Conservation (phyloP, 2,888 invertebrate species). For the Drosophila demipolita region DNA sequence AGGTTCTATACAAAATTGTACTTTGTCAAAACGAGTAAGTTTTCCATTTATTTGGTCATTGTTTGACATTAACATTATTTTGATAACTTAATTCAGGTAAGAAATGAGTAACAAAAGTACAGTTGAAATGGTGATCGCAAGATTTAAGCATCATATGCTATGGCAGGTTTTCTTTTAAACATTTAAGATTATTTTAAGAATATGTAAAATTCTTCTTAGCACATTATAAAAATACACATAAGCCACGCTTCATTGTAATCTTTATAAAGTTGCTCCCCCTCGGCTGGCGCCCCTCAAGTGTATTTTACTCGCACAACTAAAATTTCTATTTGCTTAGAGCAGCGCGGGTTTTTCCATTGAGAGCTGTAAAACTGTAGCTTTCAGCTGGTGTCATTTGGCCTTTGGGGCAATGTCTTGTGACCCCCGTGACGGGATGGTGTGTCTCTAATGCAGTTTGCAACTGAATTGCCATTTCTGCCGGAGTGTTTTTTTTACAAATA, state of each 20-base stretch:
- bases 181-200: not conserved
- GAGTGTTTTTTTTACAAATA: conserved; percentile 27
- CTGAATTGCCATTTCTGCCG: conserved; percentile 39
- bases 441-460: conserved; percentile 42
- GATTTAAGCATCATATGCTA: not conserved
- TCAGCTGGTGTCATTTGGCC: conserved; percentile 17
- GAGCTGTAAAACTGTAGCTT: not conserved
- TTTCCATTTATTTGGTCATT: not conserved
- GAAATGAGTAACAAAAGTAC: not conserved
- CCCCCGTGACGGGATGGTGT: not conserved
- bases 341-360: not conserved
- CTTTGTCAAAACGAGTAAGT: not conserved
- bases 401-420: conserved; percentile 31
- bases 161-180: not conserved
- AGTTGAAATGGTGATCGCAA: not conserved
- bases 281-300: not conserved
- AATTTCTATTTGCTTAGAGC: not conserved
- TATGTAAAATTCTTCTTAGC: not conserved
- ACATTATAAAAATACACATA: not conserved
- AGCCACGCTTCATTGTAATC: not conserved
- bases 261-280: not conserved
- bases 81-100: not conserved
- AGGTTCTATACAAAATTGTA: not conserved
- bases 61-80: not conserved
- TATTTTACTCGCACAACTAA: not conserved